phyloP scores from a whole-genome alignment of 2,113 vertebrate species.

The Salminus brasiliensis region DNA sequence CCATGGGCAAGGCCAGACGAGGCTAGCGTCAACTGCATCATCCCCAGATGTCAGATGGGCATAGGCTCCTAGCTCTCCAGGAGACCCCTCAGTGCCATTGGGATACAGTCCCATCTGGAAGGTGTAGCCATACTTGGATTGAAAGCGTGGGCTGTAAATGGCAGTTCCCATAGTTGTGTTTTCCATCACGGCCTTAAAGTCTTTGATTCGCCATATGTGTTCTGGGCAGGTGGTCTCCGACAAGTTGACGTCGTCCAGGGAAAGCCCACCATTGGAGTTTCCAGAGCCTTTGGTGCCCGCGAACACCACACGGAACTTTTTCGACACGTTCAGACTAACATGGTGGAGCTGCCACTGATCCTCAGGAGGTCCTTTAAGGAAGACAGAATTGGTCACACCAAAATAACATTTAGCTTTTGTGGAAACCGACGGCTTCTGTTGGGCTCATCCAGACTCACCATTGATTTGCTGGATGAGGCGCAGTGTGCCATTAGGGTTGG shows the following conservation, averaged over 20 bases:
- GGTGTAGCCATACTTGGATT: slow-evolving; percentile 84
- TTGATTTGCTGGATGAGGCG: slow-evolving; percentile 74
- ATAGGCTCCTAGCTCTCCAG: slow-evolving; percentile 69
- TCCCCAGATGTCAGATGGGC: slow-evolving; percentile 83
- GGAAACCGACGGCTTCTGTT: too few species aligned
- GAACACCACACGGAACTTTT: slow-evolving; percentile 87
- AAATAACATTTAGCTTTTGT: too few species aligned
- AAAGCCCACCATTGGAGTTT: slow-evolving; percentile 79
- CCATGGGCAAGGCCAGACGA: slow-evolving; percentile 89
- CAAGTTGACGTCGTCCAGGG: slow-evolving; percentile 92
- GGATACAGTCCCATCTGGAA: slow-evolving; percentile 82
- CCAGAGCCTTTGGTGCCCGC: slow-evolving; percentile 72
- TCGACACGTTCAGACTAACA: slow-evolving; percentile 74
- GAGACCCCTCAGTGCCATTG: slow-evolving; percentile 46
- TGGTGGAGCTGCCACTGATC: slow-evolving; percentile 86
- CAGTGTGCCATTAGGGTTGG: slow-evolving; percentile 68
- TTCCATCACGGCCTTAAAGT: slow-evolving; percentile 80
- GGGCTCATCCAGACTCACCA: slow-evolving; percentile 67
- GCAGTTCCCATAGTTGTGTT: slow-evolving; percentile 47
- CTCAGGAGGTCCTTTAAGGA: slow-evolving; percentile 17
- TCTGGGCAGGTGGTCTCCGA: slow-evolving; percentile 90
- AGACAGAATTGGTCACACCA: background rate
- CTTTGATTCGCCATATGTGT: slow-evolving; percentile 84
- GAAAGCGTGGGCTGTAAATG: slow-evolving; percentile 85
- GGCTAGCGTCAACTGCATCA: slow-evolving; percentile 67